Conservation (phyloP, 2,113 vertebrate species). For the Oryctolagus cuniculus region mOryCun1.1 NC_091433.1:22139001-22139500, state of each 20-base stretch:
- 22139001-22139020: slow-evolving; percentile 38
- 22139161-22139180: slow-evolving; percentile 66
- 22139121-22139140: slow-evolving; percentile 8
- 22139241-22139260: slow-evolving; percentile 44
- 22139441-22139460: no score
- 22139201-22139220: slow-evolving; percentile 29
- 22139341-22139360: slow-evolving; percentile 52
- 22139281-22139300: slow-evolving; percentile 7
- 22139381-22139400: no score
- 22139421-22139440: no score
- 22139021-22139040: slow-evolving; percentile 45
- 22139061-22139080: slow-evolving; percentile 52
- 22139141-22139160: slow-evolving; percentile 58
- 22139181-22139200: slow-evolving; percentile 77
- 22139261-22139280: slow-evolving; percentile 64
- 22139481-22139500: no score
- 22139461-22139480: no score
- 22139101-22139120: slow-evolving; percentile 47
- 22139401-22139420: no score
- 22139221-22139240: background rate
- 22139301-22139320: slow-evolving; percentile 8
- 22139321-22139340: slow-evolving; percentile 36
- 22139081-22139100: slow-evolving; percentile 4
- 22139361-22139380: slow-evolving; percentile 7
- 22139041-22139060: slow-evolving; percentile 34